Evolutionary conservation across 1,140 invertebrate species (phyloP).

Genomic region (Temnothorax curvispinosus): DNA sequence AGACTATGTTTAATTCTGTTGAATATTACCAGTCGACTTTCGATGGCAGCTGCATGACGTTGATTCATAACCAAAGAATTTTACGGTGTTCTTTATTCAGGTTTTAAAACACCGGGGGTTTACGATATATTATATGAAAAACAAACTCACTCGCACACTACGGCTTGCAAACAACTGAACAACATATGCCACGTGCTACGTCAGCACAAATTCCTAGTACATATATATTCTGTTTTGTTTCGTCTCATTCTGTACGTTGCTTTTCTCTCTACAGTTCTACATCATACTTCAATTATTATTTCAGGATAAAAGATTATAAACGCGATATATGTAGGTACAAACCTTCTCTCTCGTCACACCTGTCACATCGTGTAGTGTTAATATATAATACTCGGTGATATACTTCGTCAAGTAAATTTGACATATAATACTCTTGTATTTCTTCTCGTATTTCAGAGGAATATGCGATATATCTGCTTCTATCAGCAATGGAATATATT

Average conservation of each 20-base stretch:
- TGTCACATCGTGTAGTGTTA: background rate
- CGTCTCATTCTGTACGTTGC: background rate
- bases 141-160: constrained; percentile 58
- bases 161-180: constrained; percentile 25
- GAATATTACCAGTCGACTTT: background rate
- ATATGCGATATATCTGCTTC: constrained; percentile 5
- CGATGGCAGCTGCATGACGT: background rate
- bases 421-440: background rate
- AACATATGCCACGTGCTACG: background rate
- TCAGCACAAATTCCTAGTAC: background rate
- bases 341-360: background rate
- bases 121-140: constrained; percentile 66
- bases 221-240: constrained; percentile 17
- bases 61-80: constrained; percentile 26
- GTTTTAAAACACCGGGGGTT: background rate
- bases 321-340: background rate
- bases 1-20: background rate
- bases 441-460: background rate
- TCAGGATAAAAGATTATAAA: constrained; percentile 19
- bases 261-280: background rate
- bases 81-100: constrained; percentile 42
- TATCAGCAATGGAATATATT: background rate
- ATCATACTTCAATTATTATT: background rate
- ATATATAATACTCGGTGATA: constrained; percentile 8
- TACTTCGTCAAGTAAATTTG: constrained; percentile 23